Evolutionary conservation across 2,888 invertebrate species (phyloP).

Genomic region (Synergus gifuensis): DNA sequence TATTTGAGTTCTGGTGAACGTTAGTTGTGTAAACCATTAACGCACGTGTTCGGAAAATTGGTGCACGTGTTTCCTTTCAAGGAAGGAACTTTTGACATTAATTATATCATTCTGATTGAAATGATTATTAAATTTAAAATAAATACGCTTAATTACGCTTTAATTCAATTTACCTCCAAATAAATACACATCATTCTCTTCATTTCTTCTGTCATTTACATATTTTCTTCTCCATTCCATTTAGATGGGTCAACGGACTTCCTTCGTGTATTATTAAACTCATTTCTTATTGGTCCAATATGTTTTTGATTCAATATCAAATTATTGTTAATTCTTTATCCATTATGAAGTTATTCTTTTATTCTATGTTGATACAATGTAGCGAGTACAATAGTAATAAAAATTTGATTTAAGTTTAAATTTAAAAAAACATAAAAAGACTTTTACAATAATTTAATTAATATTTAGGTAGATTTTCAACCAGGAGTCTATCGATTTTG

Average conservation of each 20-base stretch:
- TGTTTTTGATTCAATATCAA: too few species aligned
- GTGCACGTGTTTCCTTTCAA: slow-evolving; percentile 28
- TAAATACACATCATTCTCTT: background rate
- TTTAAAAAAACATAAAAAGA: background rate
- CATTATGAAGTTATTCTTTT: too few species aligned
- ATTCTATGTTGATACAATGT: too few species aligned
- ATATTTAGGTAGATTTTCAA: background rate
- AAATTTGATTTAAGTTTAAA: too few species aligned
- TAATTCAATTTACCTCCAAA: background rate
- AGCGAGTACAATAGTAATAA: too few species aligned
- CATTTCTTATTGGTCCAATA: background rate
- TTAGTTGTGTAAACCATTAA: slow-evolving; percentile 8
- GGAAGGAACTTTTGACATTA: background rate
- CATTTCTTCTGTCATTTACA: background rate
- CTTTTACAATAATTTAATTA: background rate
- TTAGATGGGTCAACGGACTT: background rate
- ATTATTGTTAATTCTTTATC: background rate
- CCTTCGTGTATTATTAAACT: background rate
- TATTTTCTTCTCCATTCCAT: background rate
- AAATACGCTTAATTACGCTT: too few species aligned
- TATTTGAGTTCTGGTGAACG: slow-evolving; percentile 34
- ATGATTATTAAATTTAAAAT: too few species aligned
- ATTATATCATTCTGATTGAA: slow-evolving; percentile 12
- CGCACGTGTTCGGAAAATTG: slow-evolving; percentile 27
- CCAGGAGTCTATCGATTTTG: slow-evolving; percentile 12